Evolutionary conservation across 2,888 invertebrate genomes (phyloP), one percentile per base, ranked within the genome.

Genomic region (Cryptocephalus primarius): DNA sequence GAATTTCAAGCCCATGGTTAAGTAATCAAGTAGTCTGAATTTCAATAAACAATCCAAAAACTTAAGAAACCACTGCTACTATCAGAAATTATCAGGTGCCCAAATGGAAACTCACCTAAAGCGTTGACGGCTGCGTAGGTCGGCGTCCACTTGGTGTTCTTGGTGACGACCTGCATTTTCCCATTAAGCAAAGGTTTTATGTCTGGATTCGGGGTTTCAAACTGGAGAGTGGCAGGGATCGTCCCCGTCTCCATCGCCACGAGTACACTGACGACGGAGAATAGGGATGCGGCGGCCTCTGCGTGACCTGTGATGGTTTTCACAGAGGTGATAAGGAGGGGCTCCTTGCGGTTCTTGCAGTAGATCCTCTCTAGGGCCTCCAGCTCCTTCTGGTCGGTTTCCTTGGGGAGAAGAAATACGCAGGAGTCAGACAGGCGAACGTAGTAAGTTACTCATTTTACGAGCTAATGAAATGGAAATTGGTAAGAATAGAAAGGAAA

Each of bases 241-340:
- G 80, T 70, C 38, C 88, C 88, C 46, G 78, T 72, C 72, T 97
- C 93, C 88, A 97, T 91, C 12, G 95, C 88, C 51, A 97, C 79
- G 32, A 97, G 66, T 40, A 91, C 79, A 71, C 96, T 96, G 10
- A 88, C 89, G 50, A 96, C 75, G 8, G 91, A 84, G 63, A 92
- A 88, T 32, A 95, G 75, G 13, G 90, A 90, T 33, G 88, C 84
- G 1, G 86, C 84, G 2, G 95, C 90, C 72, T 99, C 97, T 9
- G 93, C 84, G 68, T 99, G 97, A 1, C 97, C 97, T 85, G 96
- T 91, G 72, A 96, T 96, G 2, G 94, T 89, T 70, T 99, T 99
- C 0, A 95, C 88, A 0, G 95, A 93, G 8, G 97, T 97, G 56
- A 99, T 80, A 43, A 93, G 70, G 42, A 99, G 75, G 8, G 96